phyloP scores from a whole-genome alignment of 1,140 invertebrate species.

The Drosophila kanapiae region DNA sequence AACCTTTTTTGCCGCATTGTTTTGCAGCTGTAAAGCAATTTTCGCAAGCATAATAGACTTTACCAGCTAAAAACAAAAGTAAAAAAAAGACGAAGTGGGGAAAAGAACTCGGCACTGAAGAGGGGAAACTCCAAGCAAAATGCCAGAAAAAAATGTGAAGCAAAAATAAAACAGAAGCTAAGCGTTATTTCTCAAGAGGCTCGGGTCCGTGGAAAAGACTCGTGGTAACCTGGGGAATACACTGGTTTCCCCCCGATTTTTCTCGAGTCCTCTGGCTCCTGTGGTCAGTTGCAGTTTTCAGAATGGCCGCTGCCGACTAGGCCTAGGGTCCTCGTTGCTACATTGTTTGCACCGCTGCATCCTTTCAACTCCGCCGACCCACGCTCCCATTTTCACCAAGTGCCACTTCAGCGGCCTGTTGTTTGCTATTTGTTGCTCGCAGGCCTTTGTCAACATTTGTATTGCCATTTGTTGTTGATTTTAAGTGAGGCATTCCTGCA shows the following conservation, averaged over 20 bases:
- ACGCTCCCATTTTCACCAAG: conserved; percentile 60
- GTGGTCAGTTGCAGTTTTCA: conserved; percentile 53
- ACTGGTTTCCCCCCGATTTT: not conserved
- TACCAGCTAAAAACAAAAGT: conserved; percentile 55
- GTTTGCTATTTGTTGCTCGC: conserved; percentile 48
- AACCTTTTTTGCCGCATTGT: conserved; percentile 78
- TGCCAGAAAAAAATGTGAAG: conserved; percentile 68
- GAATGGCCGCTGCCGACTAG: conserved; percentile 7
- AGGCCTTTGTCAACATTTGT: conserved; percentile 68
- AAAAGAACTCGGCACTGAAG: conserved; percentile 34
- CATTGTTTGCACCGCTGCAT: conserved; percentile 48
- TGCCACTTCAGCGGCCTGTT: conserved; percentile 51
- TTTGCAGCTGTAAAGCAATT: conserved; percentile 80
- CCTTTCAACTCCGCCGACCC: conserved; percentile 34
- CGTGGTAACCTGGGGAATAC: conserved; percentile 50
- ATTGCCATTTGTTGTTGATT: conserved; percentile 68
- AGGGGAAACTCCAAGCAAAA: conserved; percentile 56
- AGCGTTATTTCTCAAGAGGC: conserved; percentile 76
- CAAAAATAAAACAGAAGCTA: conserved; percentile 54
- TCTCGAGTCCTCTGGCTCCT: conserved; percentile 5
- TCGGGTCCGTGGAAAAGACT: conserved; percentile 10
- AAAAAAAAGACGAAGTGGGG: conserved; percentile 1
- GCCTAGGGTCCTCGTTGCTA: conserved; percentile 22
- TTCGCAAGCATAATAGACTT: conserved; percentile 80
- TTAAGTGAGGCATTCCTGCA: conserved; percentile 25